Conservation (phyloP, 2,888 invertebrate genomes). For the Druceiella hillmani region DNA sequence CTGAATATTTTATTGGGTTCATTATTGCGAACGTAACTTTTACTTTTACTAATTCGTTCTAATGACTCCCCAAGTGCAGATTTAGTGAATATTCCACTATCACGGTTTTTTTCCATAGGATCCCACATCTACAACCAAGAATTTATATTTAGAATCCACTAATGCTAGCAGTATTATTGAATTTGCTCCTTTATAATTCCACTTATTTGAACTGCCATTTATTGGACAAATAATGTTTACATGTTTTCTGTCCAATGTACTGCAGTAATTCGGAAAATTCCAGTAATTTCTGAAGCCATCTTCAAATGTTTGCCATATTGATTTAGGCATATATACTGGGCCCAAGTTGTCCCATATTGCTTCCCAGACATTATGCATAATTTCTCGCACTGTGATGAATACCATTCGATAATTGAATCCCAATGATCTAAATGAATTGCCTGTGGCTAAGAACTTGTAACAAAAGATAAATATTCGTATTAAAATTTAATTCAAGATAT, state of each 20-base stretch:
- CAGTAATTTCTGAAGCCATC: constrained; percentile 14
- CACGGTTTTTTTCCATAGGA: constrained; percentile 19
- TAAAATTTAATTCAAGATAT: no score
- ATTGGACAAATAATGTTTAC: constrained; percentile 17
- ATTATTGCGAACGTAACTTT: no score
- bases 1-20: constrained; percentile 16
- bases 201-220: constrained; percentile 20
- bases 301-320: constrained; percentile 13
- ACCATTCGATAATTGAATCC: constrained; percentile 13
- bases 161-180: constrained; percentile 21
- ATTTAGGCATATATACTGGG: constrained; percentile 14
- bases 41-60: no score
- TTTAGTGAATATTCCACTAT: constrained; percentile 14
- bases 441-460: constrained; percentile 10
- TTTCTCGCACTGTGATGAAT: constrained; percentile 13
- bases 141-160: constrained; percentile 20
- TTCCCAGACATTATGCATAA: constrained; percentile 9
- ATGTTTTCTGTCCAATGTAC: constrained; percentile 19
- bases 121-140: constrained; percentile 16
- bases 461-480: constrained; percentile 7
- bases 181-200: constrained; percentile 20
- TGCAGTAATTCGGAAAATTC: constrained; percentile 19
- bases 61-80: constrained; percentile 5
- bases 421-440: constrained; percentile 10
- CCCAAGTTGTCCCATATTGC: constrained; percentile 14